Evolutionary conservation across 2,113 vertebrate genomes (phyloP), one percentile per base, ranked within the genome.

Genomic region (Syngnathus floridae): DNA sequence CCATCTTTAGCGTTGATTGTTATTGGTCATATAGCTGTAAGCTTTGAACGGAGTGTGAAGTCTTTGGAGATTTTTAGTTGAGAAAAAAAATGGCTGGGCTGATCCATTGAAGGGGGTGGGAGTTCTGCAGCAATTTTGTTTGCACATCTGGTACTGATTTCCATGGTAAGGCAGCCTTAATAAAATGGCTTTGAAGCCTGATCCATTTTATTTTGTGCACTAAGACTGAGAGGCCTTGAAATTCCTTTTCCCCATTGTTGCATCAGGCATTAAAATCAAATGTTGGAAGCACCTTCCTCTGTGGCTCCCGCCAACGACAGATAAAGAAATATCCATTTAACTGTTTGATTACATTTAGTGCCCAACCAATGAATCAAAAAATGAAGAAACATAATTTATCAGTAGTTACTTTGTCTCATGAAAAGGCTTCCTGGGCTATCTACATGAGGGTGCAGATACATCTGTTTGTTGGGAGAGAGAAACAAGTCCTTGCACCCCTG

Each of bases 61-160:
- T 60, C 59, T 49, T 31, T 79, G 65, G 31, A 77, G 72, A 59
- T 58, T 45, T 22, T 57, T 65, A 71, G 65, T 65, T 71, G 67
- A 82, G 74, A 82, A 62, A 75, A 76, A 73, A 31, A 31, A 31
- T 31, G 26, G 26, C 52, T 64, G 64, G 86, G 82, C 61, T 64
- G 78, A 78, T 84, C 78, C 81, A 71, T 85, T 62, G 86, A 84
- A 73, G 60, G 64, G 69, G 69, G 67, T 79, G 84, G 82, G 85
- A 37, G 60, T 31, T 80, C 72, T 83, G 86, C 73, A 84, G 89
- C 73, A 58, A 84, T 89, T 89, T 81, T 83, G 72, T 73, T 84
- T 88, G 90, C 92, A 92, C 94, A 95, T 95, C 93, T 95, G 94
- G 92, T 92, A 90, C 92, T 93, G 92, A 93, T 95, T 94, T 93